Base-by-base conservation (phyloP, 1,140 invertebrate species). In the Drosophila novamexicana region DNA sequence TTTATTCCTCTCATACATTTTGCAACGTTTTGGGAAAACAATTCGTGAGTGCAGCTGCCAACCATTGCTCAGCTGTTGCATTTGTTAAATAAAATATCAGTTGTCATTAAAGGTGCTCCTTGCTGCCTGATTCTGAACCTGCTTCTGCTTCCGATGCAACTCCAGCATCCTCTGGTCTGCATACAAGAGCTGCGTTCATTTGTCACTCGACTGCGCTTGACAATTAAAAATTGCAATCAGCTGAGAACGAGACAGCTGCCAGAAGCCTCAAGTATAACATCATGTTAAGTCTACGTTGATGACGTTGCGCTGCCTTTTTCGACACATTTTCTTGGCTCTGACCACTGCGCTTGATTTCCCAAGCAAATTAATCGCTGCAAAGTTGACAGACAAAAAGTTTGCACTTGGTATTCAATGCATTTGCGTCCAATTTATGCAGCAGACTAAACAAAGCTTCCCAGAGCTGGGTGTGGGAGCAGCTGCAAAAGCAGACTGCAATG, bases 71-170 rank as follows among this genome's bases (percentile, higher is more conserved):
- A 88, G 83, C 83, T 88, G 83, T 79, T 86, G 83, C 84, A 71
- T 79, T 79, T 64, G 78, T 81, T 86, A 75, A 86, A 86, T 86
- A 86, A 86, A 86, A 83, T 80, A 86, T 88, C 83, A 88, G 76
- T 67, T 86, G 83, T 79, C 83, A 86, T 86, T 86, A 86, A 88
- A 79, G 75, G 66, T 67, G 53, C 77, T 67, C 56, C 61, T 39
- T 45, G 58, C 16, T 32, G 7, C 4, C 7, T 12, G 10, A 6
- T 36, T 29, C 18, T 29, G 16, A 14, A 6, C 34, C 52, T n/a
- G 14, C 14, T 16, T n/a, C 14, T 8, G 32, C 29, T 8, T 16
- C 40, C 7, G 50, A 6, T 22, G 12, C 14, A 29, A 36, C 9
- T 40, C 1, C 36, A 10, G 53, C 14, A 16, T 10, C 16, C 8